A percentile compares a stretch with the other conserved stretches of the same genome.
Evolutionary conservation across 2,888 invertebrate genomes (phyloP).

Genomic region (Diaphora mendica): DNA sequence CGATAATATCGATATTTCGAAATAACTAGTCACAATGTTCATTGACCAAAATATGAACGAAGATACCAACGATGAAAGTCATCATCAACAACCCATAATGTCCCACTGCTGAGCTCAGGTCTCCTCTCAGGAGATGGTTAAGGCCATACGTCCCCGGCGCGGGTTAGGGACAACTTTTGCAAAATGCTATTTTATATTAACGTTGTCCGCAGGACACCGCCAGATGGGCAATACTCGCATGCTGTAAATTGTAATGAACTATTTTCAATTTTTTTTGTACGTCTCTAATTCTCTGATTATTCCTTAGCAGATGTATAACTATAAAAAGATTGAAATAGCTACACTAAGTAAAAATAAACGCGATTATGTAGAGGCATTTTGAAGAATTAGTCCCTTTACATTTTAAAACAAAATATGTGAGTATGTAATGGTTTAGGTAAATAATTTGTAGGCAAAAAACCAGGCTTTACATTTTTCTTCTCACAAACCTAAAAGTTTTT

Average conservation of each 20-base stretch:
- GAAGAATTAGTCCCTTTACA: neutral
- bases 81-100: too few species aligned
- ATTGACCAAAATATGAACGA: neutral
- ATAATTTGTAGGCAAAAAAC: neutral
- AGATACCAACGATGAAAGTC: neutral
- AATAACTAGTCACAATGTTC: too few species aligned
- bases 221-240: neutral
- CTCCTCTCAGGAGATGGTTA: too few species aligned
- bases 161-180: too few species aligned
- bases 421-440: neutral
- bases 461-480: slow-evolving; percentile 19
- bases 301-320: neutral
- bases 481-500: slow-evolving; percentile 32
- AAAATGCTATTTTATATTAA: neutral
- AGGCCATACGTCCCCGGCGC: too few species aligned
- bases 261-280: neutral
- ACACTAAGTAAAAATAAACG: neutral
- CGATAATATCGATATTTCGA: too few species aligned
- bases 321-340: neutral
- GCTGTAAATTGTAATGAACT: neutral
- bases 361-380: too few species aligned
- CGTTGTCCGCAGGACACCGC: neutral
- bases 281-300: neutral
- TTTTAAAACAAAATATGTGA: neutral
- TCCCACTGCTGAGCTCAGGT: too few species aligned